Percentiles rank a stretch among this genome's conserved stretches.
These are phyloP conservation scores for Apis dorsata DNA, from an alignment of 1,140 invertebrate species.

Conservation along the genomic window DNA sequence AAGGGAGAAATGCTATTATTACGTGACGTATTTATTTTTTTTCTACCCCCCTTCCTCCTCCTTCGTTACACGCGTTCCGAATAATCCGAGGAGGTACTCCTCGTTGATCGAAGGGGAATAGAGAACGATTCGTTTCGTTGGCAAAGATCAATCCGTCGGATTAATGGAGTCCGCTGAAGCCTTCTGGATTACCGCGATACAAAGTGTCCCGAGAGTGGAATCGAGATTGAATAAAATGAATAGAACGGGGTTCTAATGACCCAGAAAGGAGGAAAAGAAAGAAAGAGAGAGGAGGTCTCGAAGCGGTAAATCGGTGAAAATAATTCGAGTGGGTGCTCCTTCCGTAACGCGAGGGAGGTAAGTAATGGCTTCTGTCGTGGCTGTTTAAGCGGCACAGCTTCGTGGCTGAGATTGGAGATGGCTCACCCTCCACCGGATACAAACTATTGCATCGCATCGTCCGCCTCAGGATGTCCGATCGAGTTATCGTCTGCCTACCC, in stretches of 20 bases:
- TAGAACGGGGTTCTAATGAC: constrained; percentile 39
- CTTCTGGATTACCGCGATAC: constrained; percentile 38
- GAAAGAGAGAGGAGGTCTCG: not conserved
- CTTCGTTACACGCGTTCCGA: no score
- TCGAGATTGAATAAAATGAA: constrained; percentile 15
- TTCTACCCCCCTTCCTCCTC: no score
- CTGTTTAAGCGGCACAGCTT: constrained; percentile 68
- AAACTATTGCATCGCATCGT: constrained; percentile 72
- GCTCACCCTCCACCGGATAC: constrained; percentile 68
- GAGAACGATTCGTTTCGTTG: not conserved
- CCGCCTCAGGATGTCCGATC: constrained; percentile 71
- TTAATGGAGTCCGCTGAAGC: constrained; percentile 43
- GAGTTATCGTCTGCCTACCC: constrained; percentile 62
- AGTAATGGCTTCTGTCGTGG: constrained; percentile 72
- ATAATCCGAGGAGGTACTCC: no score
- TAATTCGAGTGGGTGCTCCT: constrained; percentile 66
- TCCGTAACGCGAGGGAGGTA: constrained; percentile 55
- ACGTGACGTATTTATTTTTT: no score
- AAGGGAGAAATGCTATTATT: no score
- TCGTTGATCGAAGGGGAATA: not conserved
- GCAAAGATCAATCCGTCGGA: constrained; percentile 30
- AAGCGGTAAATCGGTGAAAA: constrained; percentile 64
- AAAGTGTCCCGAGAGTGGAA: not conserved
- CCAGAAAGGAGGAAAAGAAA: not conserved
- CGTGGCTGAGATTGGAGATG: constrained; percentile 70